Percentiles rank a stretch among this genome's conserved stretches.
Conservation (phyloP, 2,797 vertebrate genomes). For the Crenichthys baileyi region DNA sequence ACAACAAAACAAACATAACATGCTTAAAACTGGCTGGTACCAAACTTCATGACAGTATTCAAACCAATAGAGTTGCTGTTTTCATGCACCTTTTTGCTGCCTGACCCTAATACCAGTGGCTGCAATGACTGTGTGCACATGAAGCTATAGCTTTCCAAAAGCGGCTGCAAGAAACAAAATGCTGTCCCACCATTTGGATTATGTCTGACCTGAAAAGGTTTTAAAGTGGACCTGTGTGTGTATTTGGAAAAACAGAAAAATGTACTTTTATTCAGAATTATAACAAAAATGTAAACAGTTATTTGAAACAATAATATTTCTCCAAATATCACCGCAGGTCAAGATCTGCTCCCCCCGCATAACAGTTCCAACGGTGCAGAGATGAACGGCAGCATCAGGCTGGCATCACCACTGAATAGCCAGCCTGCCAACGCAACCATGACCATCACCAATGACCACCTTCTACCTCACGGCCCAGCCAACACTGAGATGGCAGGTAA, state of each 20-base stretch:
- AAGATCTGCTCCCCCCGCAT: slow-evolving; percentile 87
- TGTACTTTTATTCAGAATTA: neutral
- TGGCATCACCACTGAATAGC: slow-evolving; percentile 79
- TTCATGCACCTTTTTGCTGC: too few relatives aligned
- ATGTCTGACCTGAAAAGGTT: neutral
- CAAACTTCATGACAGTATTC: too few relatives aligned
- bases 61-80: too few relatives aligned
- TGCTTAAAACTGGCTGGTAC: too few relatives aligned
- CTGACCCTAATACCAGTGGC: too few relatives aligned
- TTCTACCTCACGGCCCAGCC: slow-evolving; percentile 85
- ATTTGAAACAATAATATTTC: neutral
- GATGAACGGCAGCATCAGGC: slow-evolving; percentile 81
- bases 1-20: too few relatives aligned
- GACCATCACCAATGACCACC: slow-evolving; percentile 88
- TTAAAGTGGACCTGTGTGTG: neutral
- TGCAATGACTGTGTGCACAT: too few relatives aligned
- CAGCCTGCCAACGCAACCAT: slow-evolving; percentile 80
- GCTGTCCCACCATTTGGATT: too few relatives aligned
- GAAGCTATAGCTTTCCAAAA: neutral
- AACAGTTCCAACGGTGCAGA: slow-evolving; percentile 76
- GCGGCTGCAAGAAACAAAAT: too few relatives aligned
- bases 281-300: neutral
- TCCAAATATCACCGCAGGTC: slow-evolving; percentile 73
- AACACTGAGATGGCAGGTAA: slow-evolving; percentile 83
- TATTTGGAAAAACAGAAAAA: neutral